Percentiles rank a stretch among this genome's conserved stretches.
These are phyloP conservation scores for Amniataba percoides DNA, from an alignment of 2,797 vertebrate species.

Conservation along the genomic window DNA sequence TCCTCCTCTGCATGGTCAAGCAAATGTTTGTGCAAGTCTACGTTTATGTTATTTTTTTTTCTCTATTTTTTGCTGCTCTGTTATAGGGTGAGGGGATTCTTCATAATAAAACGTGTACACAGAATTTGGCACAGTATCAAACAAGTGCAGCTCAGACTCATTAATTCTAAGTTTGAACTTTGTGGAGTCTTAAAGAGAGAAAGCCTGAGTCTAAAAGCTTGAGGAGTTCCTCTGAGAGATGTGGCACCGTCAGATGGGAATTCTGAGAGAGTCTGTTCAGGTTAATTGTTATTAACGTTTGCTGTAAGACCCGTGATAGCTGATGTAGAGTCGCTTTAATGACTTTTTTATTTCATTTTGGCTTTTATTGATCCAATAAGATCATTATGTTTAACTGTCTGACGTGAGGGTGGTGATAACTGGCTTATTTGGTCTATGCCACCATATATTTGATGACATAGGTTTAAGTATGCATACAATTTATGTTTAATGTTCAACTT, in stretches of 20 bases:
- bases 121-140: background rate
- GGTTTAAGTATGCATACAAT: background rate
- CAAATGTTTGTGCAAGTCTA: slow-evolving; percentile 13
- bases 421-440: background rate
- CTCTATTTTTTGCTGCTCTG: background rate
- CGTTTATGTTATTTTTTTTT: background rate
- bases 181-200: slow-evolving; percentile 19
- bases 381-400: background rate
- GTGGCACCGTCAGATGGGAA: background rate
- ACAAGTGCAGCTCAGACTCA: slow-evolving; percentile 4
- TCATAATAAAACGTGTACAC: background rate
- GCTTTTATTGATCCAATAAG: background rate
- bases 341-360: background rate
- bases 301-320: slow-evolving; percentile 3
- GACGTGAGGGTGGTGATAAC: background rate
- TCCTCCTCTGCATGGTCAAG: slow-evolving; percentile 22
- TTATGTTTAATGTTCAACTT: background rate
- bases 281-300: slow-evolving; percentile 12
- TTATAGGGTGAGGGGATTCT: background rate
- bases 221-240: slow-evolving; percentile 20
- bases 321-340: slow-evolving; percentile 11
- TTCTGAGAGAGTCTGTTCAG: slow-evolving; percentile 1
- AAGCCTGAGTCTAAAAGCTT: background rate
- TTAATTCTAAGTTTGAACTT: slow-evolving; percentile 15
- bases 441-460: background rate